These are phyloP conservation scores for Hippocampus kuda DNA, from an alignment of 2,797 vertebrate genomes.

Conservation along the genomic window DNA sequence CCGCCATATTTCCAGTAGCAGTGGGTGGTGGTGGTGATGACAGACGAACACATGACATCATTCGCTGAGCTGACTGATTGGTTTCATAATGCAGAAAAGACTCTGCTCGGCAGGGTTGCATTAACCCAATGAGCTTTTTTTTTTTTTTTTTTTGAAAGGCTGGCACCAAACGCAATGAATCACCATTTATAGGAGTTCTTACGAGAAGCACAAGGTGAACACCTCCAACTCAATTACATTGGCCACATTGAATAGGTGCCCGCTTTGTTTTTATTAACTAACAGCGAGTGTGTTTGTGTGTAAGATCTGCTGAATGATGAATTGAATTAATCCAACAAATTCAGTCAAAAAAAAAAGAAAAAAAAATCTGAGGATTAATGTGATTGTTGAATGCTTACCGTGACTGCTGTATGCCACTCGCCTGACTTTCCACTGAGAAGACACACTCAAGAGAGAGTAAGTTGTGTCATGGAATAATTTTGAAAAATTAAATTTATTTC, in stretches of 20 bases:
- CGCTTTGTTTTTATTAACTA: not conserved
- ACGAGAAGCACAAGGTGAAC: conserved; percentile 4
- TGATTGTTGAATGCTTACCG: not conserved
- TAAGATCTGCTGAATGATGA: not conserved
- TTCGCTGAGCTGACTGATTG: conserved; percentile 57
- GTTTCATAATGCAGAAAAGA: conserved; percentile 31
- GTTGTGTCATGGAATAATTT: too few species aligned
- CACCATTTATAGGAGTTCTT: conserved; percentile 2
- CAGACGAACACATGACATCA: conserved; percentile 41
- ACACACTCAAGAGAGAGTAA: not conserved
- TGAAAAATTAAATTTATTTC: too few species aligned
- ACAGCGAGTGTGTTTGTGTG: too few species aligned
- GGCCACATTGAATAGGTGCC: not conserved
- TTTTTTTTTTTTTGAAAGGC: not conserved
- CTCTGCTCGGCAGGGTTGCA: conserved; percentile 32
- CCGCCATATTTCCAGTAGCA: conserved; percentile 47
- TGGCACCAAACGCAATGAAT: conserved; percentile 29
- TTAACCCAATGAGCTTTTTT: conserved; percentile 39
- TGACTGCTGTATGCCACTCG: not conserved
- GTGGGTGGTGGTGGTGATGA: conserved; percentile 35
- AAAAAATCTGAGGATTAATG: not conserved
- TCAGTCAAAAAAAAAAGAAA: not conserved
- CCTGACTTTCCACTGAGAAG: not conserved
- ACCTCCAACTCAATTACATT: not conserved
- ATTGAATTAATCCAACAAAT: not conserved